Evolutionary conservation across 2,113 vertebrate genomes (phyloP).

Genomic region (Circaetus cinerascens): DNA sequence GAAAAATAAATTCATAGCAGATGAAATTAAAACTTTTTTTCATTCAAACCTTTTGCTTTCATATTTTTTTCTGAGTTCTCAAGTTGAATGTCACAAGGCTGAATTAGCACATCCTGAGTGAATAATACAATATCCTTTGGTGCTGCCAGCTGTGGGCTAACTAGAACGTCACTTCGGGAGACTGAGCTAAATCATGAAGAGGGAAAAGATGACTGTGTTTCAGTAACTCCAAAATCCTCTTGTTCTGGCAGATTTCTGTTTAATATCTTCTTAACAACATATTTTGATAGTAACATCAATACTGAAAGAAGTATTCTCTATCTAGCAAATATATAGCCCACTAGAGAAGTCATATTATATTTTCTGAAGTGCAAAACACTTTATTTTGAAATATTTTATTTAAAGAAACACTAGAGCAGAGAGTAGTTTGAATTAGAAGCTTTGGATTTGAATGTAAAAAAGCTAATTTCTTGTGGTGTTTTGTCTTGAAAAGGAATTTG

Average conservation of each 20-base stretch:
- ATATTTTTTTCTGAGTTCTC: not conserved
- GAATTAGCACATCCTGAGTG: not conserved
- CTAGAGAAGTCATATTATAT: not conserved
- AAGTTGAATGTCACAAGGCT: not conserved
- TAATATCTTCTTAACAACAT: not conserved
- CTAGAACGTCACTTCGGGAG: not conserved
- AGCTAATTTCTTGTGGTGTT: not conserved
- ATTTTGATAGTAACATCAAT: not conserved
- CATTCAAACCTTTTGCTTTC: not conserved
- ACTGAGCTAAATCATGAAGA: not conserved
- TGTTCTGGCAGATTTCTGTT: not conserved
- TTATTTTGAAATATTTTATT: not conserved
- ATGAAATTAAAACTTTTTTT: not conserved
- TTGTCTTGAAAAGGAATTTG: not conserved
- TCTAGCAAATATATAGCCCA: not conserved
- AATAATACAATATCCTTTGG: not conserved
- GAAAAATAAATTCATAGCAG: not conserved
- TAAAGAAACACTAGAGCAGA: not conserved
- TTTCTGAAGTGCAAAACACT: not conserved
- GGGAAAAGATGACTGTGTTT: not conserved
- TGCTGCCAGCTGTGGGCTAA: not conserved
- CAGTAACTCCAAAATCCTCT: not conserved
- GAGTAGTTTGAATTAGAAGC: not conserved
- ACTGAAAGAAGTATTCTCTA: not conserved
- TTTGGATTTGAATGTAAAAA: not conserved